Base-by-base conservation (phyloP, 2,888 invertebrate species). In the Ochropleura leucogaster region DNA sequence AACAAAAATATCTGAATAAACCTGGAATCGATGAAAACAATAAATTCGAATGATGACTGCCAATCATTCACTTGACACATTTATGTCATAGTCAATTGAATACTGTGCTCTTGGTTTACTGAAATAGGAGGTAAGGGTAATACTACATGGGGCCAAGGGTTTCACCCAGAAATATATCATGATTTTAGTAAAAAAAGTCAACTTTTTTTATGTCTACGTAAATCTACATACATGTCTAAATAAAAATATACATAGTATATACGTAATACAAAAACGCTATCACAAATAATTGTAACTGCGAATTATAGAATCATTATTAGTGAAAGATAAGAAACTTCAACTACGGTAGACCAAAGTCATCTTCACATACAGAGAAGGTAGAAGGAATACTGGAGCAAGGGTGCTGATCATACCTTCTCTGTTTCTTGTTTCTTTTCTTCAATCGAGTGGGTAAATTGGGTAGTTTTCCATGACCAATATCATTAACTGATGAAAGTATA, bases 11-110 rank as follows among this genome's bases (percentile, higher is more conserved):
- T 30, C 30, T 4, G 0, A 1, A 14, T 0, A 16, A 8, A 18
- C 18, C 14, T 18, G 0, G n/a, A 6, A 40, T 20, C 14, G 9
- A 9, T 14, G 14, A 42, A 55, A 46, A 44, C 14, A 42, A 47
- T 55, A 59, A 42, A 72, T 59, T 51, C 30, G 10, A 30, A 74
- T 63, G 18, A 14, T 49, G 16, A 6, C 49, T 8, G 51, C 67
- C 53, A 66, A 42, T 77, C 46, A 53, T 53, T 77, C 14, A 20
- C 51, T 20, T 40, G 77, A 42, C 40, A 40, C 51, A 18, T 42
- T 65, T 51, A 51, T n/a, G n/a, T 46, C 7, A 18, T 10, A 46
- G 6, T 53, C 40, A 53, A 77, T 64, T 65, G 46, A 73, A 64
- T 46, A 20, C 14, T 18, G 18, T 51, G 44, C n/a, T 51, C 53